phyloP scores from a whole-genome alignment of 2,888 invertebrate species.

The Heliconius charithonia region DNA sequence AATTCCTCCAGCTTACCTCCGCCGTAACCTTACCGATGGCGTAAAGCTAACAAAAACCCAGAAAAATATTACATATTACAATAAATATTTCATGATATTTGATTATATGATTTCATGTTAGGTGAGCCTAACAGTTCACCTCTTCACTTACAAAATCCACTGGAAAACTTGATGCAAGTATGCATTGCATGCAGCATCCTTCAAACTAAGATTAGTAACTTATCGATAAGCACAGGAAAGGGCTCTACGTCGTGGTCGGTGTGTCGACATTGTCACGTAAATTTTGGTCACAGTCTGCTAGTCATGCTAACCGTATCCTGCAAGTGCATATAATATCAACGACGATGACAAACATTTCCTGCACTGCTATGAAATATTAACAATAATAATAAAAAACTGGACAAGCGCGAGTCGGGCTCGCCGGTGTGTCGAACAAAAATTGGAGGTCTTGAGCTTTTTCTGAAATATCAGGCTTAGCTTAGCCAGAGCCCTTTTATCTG shows the following conservation, averaged over 20 bases:
- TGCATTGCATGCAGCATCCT: constrained; percentile 4
- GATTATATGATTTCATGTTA: too few species aligned
- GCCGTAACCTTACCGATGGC: too few species aligned
- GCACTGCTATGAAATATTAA: background rate
- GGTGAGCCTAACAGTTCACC: too few species aligned
- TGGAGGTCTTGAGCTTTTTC: too few species aligned
- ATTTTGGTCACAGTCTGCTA: constrained; percentile 59
- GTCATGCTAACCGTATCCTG: constrained; percentile 54
- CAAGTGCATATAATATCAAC: constrained; percentile 54
- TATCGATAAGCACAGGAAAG: constrained; percentile 31
- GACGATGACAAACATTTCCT: constrained; percentile 4
- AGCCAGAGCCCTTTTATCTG: background rate
- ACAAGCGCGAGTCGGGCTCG: too few species aligned
- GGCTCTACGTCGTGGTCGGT: constrained; percentile 46
- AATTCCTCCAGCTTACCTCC: too few species aligned
- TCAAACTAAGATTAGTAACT: background rate
- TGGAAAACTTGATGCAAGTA: background rate
- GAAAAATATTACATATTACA: too few species aligned
- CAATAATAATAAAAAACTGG: background rate
- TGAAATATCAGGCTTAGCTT: too few species aligned
- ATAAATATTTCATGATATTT: too few species aligned
- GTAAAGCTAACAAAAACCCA: too few species aligned
- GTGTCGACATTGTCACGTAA: constrained; percentile 61
- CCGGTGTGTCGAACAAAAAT: too few species aligned
- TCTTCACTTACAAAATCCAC: too few species aligned